Percentiles rank a stretch among this genome's conserved stretches.
Evolutionary conservation across 1,140 invertebrate species (phyloP).

Genomic region (Phocides pigmalion): DNA sequence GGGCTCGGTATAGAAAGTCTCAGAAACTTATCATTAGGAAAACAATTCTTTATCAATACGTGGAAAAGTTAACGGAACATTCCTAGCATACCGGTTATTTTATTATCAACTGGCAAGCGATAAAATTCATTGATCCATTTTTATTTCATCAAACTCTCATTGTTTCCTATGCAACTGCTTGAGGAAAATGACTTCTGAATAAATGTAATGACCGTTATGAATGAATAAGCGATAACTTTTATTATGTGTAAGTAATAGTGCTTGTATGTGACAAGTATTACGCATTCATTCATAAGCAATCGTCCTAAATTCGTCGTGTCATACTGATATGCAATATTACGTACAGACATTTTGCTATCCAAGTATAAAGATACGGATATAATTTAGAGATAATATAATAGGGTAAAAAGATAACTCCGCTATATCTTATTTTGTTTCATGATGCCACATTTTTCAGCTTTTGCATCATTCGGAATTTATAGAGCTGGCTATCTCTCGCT

Average conservation of each 20-base stretch:
- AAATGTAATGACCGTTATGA: constrained; percentile 10
- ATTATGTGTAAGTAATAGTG: constrained; percentile 1
- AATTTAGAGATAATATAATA: too few relatives aligned
- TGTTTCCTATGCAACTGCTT: constrained; percentile 12
- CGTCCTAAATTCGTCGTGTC: background rate
- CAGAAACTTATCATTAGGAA: constrained; percentile 19
- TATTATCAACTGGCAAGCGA: constrained; percentile 29
- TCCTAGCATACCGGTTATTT: constrained; percentile 25
- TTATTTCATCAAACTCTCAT: constrained; percentile 17
- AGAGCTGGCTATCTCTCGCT: too few relatives aligned
- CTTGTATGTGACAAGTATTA: constrained; percentile 32
- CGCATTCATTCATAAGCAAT: constrained; percentile 38
- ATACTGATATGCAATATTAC: background rate
- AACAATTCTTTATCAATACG: constrained; percentile 40
- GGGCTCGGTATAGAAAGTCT: constrained; percentile 2
- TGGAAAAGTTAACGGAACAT: constrained; percentile 38
- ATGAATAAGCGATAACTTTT: background rate
- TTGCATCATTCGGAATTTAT: too few relatives aligned
- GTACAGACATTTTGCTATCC: background rate
- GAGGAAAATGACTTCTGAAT: constrained; percentile 17
- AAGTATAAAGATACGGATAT: too few relatives aligned
- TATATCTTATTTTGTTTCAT: too few relatives aligned
- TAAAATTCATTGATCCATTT: constrained; percentile 28
- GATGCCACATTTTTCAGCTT: too few relatives aligned
- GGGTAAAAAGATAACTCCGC: too few relatives aligned